Conservation (phyloP, 2,888 invertebrate genomes). For the Cotesia congregata region DNA sequence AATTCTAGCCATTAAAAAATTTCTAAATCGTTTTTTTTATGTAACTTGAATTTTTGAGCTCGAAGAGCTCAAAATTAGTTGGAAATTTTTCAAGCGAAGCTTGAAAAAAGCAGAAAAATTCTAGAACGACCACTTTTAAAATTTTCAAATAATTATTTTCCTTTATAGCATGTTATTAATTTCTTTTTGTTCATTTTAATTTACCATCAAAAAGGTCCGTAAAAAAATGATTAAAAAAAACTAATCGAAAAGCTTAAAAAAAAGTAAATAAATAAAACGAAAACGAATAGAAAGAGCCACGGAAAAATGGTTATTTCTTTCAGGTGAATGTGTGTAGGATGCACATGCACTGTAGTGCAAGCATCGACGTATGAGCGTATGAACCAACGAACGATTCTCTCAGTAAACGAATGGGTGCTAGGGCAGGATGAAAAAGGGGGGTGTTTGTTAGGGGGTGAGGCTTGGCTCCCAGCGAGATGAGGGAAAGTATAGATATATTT, state of each 20-base stretch:
- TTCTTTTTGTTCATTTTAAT: background rate
- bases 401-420: background rate
- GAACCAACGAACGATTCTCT: background rate
- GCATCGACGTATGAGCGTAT: slow-evolving; percentile 35
- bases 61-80: too few species aligned
- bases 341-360: slow-evolving; percentile 53
- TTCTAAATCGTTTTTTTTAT: too few species aligned
- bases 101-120: too few species aligned
- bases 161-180: too few species aligned
- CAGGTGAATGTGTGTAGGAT: slow-evolving; percentile 60
- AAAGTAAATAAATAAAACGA: slow-evolving; percentile 3
- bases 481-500: background rate
- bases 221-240: slow-evolving; percentile 6
- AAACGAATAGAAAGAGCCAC: slow-evolving; percentile 48
- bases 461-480: background rate
- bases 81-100: too few species aligned
- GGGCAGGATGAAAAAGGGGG: background rate
- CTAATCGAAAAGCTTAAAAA: background rate
- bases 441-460: background rate
- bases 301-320: slow-evolving; percentile 64
- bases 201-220: background rate
- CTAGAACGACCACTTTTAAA: too few species aligned
- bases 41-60: too few species aligned
- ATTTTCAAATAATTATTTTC: too few species aligned
- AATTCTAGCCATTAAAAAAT: too few species aligned